Evolutionary conservation across 2,113 vertebrate genomes (phyloP), one percentile per base, ranked within the genome.

Genomic region (Pseudorectes ferrugineus): DNA sequence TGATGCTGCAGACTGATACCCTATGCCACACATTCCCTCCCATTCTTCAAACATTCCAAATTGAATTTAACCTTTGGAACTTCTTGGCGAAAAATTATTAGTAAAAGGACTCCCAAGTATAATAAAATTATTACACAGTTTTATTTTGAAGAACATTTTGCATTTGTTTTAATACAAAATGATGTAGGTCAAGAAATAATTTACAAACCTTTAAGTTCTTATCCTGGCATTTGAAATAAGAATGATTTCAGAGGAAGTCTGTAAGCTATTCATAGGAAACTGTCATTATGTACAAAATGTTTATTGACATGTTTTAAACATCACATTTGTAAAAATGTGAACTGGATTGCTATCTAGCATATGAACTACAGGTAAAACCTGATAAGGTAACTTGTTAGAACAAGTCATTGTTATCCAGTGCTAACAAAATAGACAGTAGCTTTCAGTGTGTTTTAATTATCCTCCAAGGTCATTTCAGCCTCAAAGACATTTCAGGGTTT

Each of bases 121-220:
- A 96, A 97, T 92, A 97, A 98, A 97, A 97, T 96, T 95, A 96
- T 97, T 98, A 98, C 97, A 97, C 97, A 85, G 92, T 97, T 97
- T 97, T 96, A 96, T 98, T 98, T 96, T 96, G 97, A 97, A 98
- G 97, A 98, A 97, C 95, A 97, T 97, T 98, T 97, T 98, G 96
- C 95, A 97, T 98, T 98, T 97, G 62, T 92, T 97, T 98, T 98
- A 98, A 98, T 98, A 97, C 96, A 98, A 98, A 98, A 98, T 97
- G 93, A 96, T 97, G 97, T 97, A 96, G 79, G 94, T 98, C 98
- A 98, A 97, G 97, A 98, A 98, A 98, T 94, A 96, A 97, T 98
- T 97, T 98, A 98, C 97, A 98, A 98, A 98, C 97, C 96, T 97
- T 96, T 93, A 96, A 96, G 95, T 97, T 94, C 94, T 97, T 98